Percentiles rank a stretch among this genome's conserved stretches.
phyloP scores from a whole-genome alignment of 30 jellyfish, hydroid and myxozoan genomes.

The Calvadosia cruxmelitensis region DNA sequence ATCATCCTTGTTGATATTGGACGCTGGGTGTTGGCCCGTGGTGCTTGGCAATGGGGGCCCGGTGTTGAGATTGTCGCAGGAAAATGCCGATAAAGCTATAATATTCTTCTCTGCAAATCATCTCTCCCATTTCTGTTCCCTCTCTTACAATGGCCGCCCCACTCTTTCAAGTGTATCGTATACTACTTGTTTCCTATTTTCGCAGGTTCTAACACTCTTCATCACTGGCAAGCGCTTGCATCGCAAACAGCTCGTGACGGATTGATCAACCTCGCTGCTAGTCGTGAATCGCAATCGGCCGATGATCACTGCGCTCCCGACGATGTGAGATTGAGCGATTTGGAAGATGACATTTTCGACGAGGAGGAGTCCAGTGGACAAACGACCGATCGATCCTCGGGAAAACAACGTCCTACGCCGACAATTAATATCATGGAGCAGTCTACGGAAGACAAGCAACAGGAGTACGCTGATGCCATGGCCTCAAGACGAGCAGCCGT shows the following conservation, averaged over 20 bases:
- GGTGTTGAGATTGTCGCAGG: too few relatives aligned
- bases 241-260: slow-evolving; percentile 78
- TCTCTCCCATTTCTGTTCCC: too few relatives aligned
- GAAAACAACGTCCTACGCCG: not conserved
- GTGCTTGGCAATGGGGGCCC: too few relatives aligned
- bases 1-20: too few relatives aligned
- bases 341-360: slow-evolving; percentile 8
- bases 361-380: slow-evolving; percentile 21
- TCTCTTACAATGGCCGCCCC: too few relatives aligned
- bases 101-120: too few relatives aligned
- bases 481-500: not conserved
- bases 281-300: slow-evolving; percentile 7
- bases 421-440: not conserved
- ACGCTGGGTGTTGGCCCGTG: too few relatives aligned
- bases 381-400: too few relatives aligned
- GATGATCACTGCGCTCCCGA: not conserved
- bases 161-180: too few relatives aligned
- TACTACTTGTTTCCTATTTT: not conserved
- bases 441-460: not conserved
- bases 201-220: slow-evolving; percentile 71
- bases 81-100: too few relatives aligned
- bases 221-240: slow-evolving; percentile 89
- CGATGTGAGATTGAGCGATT: slow-evolving; percentile 1
- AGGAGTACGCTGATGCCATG: too few relatives aligned
- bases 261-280: slow-evolving; percentile 1